Conservation (phyloP, 2,113 vertebrate genomes). For the Microtus montanus region DNA sequence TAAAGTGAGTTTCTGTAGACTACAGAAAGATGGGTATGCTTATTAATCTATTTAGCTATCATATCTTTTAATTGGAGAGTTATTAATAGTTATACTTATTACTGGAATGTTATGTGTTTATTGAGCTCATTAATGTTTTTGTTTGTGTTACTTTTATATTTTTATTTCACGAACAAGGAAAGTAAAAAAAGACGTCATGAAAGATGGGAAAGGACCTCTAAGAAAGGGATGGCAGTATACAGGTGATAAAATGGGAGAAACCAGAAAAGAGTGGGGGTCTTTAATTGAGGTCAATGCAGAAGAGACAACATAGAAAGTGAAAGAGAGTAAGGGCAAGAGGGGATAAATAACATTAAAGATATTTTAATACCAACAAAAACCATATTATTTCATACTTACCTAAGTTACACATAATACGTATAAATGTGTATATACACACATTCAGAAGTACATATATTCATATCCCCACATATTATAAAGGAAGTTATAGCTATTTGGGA, state of each 20-base stretch:
- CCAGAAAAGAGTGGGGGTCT: neutral
- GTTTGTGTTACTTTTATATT: neutral
- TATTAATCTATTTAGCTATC: neutral
- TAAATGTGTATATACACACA: neutral
- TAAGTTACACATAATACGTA: neutral
- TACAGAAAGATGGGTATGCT: neutral
- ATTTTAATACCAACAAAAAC: neutral
- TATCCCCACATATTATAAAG: neutral
- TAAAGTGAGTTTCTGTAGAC: neutral
- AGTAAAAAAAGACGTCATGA: neutral
- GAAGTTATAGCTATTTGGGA: neutral
- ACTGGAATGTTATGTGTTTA: neutral
- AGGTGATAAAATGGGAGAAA: neutral
- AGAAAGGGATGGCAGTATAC: neutral
- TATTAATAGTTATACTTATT: neutral
- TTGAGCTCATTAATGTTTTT: neutral
- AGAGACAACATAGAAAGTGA: neutral
- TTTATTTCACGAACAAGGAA: neutral
- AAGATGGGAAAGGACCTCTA: neutral
- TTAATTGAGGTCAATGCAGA: neutral
- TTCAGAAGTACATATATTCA: neutral
- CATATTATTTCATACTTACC: neutral
- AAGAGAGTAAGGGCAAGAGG: neutral
- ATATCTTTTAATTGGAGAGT: neutral
- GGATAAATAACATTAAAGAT: neutral